Percentiles rank a stretch among this genome's conserved stretches.
Conservation (phyloP, 2,113 vertebrate species). For the Pituophis catenifer region DNA sequence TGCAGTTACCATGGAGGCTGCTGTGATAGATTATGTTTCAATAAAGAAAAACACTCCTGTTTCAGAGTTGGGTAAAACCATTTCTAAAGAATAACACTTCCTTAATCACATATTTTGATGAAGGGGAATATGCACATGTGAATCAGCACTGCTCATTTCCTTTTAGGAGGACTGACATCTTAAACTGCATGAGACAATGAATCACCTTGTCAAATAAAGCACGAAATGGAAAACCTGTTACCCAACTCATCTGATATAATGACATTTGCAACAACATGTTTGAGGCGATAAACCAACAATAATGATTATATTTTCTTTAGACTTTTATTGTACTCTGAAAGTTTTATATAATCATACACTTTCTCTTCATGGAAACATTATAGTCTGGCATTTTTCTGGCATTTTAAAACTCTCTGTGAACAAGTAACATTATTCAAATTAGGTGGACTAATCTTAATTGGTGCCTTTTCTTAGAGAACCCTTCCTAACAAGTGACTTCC, state of each 20-base stretch:
- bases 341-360: conserved; percentile 65
- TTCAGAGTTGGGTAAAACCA: conserved; percentile 63
- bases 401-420: conserved; percentile 55
- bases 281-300: conserved; percentile 71
- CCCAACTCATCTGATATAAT: conserved; percentile 73
- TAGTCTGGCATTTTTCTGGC: conserved; percentile 54
- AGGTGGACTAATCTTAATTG: conserved; percentile 21
- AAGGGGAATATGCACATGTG: conserved; percentile 60
- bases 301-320: conserved; percentile 75
- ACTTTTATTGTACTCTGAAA: conserved; percentile 66
- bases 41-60: conserved; percentile 59
- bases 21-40: conserved; percentile 60
- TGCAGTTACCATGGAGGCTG: conserved; percentile 39
- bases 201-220: conserved; percentile 77
- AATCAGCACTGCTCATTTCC: conserved; percentile 65
- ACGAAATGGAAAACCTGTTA: conserved; percentile 73
- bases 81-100: conserved; percentile 67
- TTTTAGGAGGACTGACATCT: conserved; percentile 68
- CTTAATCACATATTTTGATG: conserved; percentile 71
- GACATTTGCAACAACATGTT: conserved; percentile 73
- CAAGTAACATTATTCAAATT: conserved; percentile 53
- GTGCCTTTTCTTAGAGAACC: background rate
- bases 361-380: conserved; percentile 55
- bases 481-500: background rate
- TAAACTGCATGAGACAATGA: conserved; percentile 71